Base-by-base conservation (phyloP, 2,113 vertebrate species). In the Ciconia boyciana region DNA sequence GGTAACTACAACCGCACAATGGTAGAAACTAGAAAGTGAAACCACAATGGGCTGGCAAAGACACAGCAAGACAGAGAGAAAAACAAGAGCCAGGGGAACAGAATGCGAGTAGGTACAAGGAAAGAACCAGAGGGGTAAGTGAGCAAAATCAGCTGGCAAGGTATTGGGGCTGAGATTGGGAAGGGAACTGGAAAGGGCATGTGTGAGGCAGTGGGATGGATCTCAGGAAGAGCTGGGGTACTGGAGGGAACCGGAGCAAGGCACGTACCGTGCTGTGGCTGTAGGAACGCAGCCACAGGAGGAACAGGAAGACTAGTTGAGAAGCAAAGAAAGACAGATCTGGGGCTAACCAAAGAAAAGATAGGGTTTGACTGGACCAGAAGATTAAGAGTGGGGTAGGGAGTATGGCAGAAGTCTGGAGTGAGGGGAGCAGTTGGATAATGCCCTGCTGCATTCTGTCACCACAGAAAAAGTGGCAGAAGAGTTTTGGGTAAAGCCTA, bases 211-310 rank as follows among this genome's bases (percentile, higher is more conserved):
- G 16, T 8, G 44, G 28, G n/a, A 90, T 1, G 20, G 44, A 51
- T 15, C 48, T 48, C 90, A 46, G 52, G 11, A 91, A 48, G 49
- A 90, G 15, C 24, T 34, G 31, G 19, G 18, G 9, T 34, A 29
- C 43, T 15, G 41, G 43, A 61, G 6, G 28, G 7, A 82, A 51
- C 29, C 13, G 44, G 16, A 28, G 11, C 32, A 62, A 70, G 44
- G 15, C 29, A 72, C 2, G 0, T 15, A 28, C 6, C 2, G 1
- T 69, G 49, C 52, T 3, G 1, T 17, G 32, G 39, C n/a, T 64
- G n/a, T 15, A 58, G n/a, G 32, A 79, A 83, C 32, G 44, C 29
- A 62, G 32, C 52, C 24, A 64, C 13, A 16, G 58, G 36, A 82
- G 52, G 21, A 75, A 76, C 7, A 31, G 26, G 25, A 84, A 79